A percentile compares a stretch with the other conserved stretches of the same genome.
phyloP scores from a whole-genome alignment of 2,113 vertebrate genomes.

The Petrocephalus zakoni region DNA sequence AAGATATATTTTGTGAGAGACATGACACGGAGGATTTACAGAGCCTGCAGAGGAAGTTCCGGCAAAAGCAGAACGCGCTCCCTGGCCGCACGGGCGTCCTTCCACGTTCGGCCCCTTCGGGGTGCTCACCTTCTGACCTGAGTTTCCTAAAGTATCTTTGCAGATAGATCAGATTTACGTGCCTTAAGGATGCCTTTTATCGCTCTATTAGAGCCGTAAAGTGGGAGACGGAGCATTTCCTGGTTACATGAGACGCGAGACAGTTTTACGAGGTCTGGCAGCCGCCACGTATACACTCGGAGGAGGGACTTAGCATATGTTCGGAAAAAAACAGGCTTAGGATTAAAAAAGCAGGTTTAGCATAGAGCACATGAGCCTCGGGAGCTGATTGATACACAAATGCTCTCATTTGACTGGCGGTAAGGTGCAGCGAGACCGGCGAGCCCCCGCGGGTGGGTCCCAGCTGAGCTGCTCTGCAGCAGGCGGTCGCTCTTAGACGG shows the following conservation, averaged over 20 bases:
- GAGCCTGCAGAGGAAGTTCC: neutral
- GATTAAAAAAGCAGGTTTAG: neutral
- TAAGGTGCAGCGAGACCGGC: neutral
- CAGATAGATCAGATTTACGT: neutral
- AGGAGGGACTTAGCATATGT: neutral
- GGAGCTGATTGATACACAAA: neutral
- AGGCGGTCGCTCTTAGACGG: neutral
- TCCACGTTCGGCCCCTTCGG: neutral
- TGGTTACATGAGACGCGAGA: neutral
- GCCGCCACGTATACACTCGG: neutral
- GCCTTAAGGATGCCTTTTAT: neutral
- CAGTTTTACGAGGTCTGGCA: neutral
- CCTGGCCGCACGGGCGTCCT: neutral
- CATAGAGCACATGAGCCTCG: neutral
- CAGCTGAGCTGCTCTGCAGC: neutral
- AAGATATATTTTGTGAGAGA: neutral
- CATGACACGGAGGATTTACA: neutral
- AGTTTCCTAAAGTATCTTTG: neutral
- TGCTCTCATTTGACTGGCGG: neutral
- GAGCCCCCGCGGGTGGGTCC: neutral
- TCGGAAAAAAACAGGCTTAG: neutral
- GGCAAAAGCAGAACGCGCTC: neutral
- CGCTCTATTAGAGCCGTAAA: neutral
- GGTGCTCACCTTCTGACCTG: neutral
- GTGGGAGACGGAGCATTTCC: neutral